Conservation (phyloP, 30 jellyfish, hydroid and myxozoan species). For the Phacellophora camtschatica region DNA sequence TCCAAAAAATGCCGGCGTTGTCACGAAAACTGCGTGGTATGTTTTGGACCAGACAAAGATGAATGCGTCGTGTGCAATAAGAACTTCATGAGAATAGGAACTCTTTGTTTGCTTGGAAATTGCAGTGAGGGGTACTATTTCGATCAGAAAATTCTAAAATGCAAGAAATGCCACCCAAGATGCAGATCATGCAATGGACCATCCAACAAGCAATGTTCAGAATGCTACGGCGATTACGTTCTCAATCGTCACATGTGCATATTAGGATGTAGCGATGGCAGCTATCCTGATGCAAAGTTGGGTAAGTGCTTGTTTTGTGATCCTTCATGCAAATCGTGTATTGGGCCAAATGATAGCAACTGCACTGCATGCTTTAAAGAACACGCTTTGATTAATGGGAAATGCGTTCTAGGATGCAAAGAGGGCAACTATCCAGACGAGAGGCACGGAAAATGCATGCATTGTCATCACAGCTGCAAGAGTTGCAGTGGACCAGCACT, state of each 20-base stretch:
- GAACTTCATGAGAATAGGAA: constrained; percentile 29
- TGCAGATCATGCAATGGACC: constrained; percentile 93
- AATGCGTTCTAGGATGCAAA: constrained; percentile 37
- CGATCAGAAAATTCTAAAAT: constrained; percentile 15
- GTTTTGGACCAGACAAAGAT: constrained; percentile 74
- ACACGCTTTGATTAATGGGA: constrained; percentile 32
- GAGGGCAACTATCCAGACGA: constrained; percentile 52
- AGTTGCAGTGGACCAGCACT: constrained; percentile 75
- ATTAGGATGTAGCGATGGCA: constrained; percentile 48
- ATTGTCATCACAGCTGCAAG: constrained; percentile 80
- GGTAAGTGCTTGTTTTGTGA: constrained; percentile 75
- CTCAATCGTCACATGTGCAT: constrained; percentile 32
- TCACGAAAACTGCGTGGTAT: constrained; percentile 74
- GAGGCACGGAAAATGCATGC: constrained; percentile 57
- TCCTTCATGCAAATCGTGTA: constrained; percentile 67
- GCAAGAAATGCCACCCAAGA: constrained; percentile 75
- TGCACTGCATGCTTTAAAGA: constrained; percentile 55
- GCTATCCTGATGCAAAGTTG: constrained; percentile 33
- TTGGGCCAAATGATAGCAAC: constrained; percentile 31
- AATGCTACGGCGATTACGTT: constrained; percentile 58
- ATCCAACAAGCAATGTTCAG: constrained; percentile 53
- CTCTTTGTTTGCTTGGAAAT: constrained; percentile 15
- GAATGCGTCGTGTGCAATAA: constrained; percentile 74
- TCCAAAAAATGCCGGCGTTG: constrained; percentile 66
- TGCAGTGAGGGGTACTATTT: constrained; percentile 52